These are phyloP conservation scores for Agriopis aurantiaria DNA, from an alignment of 2,888 invertebrate species.

Conservation along the genomic window DNA sequence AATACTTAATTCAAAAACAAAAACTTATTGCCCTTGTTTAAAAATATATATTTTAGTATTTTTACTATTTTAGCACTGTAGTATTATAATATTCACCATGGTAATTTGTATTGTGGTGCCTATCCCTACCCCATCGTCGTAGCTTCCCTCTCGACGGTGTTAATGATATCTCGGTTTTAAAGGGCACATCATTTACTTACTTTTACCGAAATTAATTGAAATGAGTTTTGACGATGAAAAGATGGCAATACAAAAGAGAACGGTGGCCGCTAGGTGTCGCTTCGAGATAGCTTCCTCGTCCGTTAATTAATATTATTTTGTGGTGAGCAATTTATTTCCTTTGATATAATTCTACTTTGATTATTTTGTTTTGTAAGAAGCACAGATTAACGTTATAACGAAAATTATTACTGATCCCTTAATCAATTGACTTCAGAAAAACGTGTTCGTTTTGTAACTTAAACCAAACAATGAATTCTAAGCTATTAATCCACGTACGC, in stretches of 20 bases:
- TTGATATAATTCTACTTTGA: conserved; percentile 67
- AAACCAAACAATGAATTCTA: too few species aligned
- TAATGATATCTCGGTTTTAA: conserved; percentile 85
- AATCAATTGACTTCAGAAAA: not conserved
- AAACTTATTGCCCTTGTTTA: too few species aligned
- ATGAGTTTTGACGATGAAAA: conserved; percentile 86
- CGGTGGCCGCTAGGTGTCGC: conserved; percentile 83
- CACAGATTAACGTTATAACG: not conserved
- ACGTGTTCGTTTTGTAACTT: too few species aligned
- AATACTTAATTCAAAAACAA: too few species aligned
- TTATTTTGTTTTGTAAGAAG: conserved; percentile 36
- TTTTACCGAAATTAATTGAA: conserved; percentile 86
- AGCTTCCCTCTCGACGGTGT: conserved; percentile 63
- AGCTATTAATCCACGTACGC: too few species aligned
- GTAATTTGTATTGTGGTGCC: conserved; percentile 35
- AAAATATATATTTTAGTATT: not conserved
- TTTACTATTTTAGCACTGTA: not conserved
- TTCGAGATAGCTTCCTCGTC: conserved; percentile 81
- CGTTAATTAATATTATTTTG: conserved; percentile 84
- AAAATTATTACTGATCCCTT: not conserved
- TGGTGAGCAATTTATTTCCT: conserved; percentile 79
- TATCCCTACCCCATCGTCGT: conserved; percentile 44
- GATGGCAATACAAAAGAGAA: conserved; percentile 80
- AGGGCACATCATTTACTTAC: conserved; percentile 86
- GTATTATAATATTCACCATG: not conserved